A percentile compares a stretch with the other conserved stretches of the same genome.
Evolutionary conservation across 2,113 vertebrate species (phyloP).

Genomic region (Mesoclemmys tuberculata): DNA sequence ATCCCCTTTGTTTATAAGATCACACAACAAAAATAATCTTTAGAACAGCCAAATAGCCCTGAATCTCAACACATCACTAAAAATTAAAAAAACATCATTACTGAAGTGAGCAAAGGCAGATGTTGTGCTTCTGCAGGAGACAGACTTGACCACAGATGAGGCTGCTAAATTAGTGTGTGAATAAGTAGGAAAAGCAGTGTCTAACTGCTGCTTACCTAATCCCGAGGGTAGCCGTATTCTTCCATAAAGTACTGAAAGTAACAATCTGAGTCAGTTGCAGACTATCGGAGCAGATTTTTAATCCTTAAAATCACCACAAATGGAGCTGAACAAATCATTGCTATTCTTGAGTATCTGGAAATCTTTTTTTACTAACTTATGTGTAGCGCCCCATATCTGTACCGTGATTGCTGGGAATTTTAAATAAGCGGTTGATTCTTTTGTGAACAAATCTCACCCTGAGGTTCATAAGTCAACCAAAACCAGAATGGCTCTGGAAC

Average conservation of each 20-base stretch:
- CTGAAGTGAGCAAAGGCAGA: background rate
- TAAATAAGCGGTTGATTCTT: too few relatives aligned
- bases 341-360: too few relatives aligned
- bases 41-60: background rate
- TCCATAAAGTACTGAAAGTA: background rate
- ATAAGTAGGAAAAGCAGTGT: background rate
- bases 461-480: too few relatives aligned
- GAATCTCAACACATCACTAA: background rate
- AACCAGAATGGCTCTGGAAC: too few relatives aligned
- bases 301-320: background rate
- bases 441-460: too few relatives aligned
- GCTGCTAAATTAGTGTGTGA: background rate
- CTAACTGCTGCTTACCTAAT: background rate
- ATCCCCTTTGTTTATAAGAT: too few relatives aligned
- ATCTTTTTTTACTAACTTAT: too few relatives aligned
- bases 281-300: background rate
- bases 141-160: background rate
- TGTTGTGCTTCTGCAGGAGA: background rate
- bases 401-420: too few relatives aligned
- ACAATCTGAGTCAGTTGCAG: background rate
- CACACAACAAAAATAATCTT: background rate
- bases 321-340: background rate
- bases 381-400: too few relatives aligned
- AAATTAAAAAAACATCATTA: background rate
- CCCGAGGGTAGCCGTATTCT: background rate